Base-by-base conservation (phyloP, 64 coral and sea anemone species). In the Montipora efflorescens region DNA sequence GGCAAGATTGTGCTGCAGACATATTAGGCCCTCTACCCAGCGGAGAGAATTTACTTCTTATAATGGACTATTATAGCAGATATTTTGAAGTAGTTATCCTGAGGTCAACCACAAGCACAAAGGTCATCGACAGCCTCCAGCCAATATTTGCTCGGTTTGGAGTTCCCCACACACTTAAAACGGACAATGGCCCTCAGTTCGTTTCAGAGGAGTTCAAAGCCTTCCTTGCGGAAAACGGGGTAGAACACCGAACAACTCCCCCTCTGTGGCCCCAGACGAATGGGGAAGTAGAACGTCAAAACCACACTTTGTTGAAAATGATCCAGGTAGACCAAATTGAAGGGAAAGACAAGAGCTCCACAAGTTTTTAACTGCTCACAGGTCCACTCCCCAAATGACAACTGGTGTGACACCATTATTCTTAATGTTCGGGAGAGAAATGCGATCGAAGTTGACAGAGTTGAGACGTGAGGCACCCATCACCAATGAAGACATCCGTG, bases 321-420 rank as follows among this genome's bases (percentile, higher is more conserved):
- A 47, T 80, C 78, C 48, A 80, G 78, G 44, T 80, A 53, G 50
- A 4, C 78, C 48, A 80, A 19, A 80, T 80, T 80, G 78, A 80
- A 80, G 78, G 78, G 18, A 52, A 80, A 55, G 48, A 80, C 75
- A 47, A 77, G 16, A 77, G 75, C 21, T 77, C 2, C 44, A 48
- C 2, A 77, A n/a, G 16, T 77, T 80, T 57, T 47, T 80, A n/a
- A 80, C 16, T 47, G 67, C 67, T 16, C 67, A 70, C 67, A 70
- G 67, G 67, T 70, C 67, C 67, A 70, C 67, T 70, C 67, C 67
- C n/a, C 67, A 18, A 70, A 70, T 70, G 48, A 80, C 78, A 80
- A 80, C 50, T 55, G 47, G 50, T n/a, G 47, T 47, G 44, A 18
- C 47, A 80, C 48, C 78, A 80, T 80, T 78, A 43, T 78, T 12